These are phyloP conservation scores for Drosophila arawakana DNA, from an alignment of 1,140 invertebrate genomes.

Conservation along the genomic window DNA sequence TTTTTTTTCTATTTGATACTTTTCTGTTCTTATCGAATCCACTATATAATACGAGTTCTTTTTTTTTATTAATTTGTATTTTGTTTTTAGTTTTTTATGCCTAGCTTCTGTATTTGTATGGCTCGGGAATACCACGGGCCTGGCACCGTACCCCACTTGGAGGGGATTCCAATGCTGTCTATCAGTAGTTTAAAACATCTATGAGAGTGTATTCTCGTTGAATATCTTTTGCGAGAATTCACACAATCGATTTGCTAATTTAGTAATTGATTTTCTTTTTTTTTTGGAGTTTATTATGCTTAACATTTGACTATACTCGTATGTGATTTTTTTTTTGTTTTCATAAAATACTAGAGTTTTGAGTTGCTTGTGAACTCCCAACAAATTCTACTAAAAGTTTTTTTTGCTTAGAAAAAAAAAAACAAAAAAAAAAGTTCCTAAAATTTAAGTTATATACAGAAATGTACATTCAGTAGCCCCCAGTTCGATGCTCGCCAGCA, in stretches of 20 bases:
- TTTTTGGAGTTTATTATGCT: slow-evolving; percentile 13
- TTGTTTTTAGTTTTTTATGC: slow-evolving; percentile 41
- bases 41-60: slow-evolving; percentile 10
- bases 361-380: slow-evolving; percentile 34
- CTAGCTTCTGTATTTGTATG: slow-evolving; percentile 57
- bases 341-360: slow-evolving; percentile 27
- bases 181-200: slow-evolving; percentile 32
- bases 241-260: slow-evolving; percentile 40
- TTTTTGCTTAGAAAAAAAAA: slow-evolving; percentile 12
- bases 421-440: slow-evolving; percentile 31
- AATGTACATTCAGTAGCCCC: slow-evolving; percentile 56
- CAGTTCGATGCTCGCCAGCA: slow-evolving; percentile 2
- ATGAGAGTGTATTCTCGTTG: slow-evolving; percentile 9
- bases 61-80: slow-evolving; percentile 2
- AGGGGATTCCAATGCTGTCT: slow-evolving; percentile 4
- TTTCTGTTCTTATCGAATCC: slow-evolving; percentile 3
- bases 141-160: slow-evolving; percentile 2
- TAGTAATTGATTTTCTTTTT: slow-evolving; percentile 6
- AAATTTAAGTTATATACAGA: slow-evolving; percentile 36
- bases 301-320: slow-evolving; percentile 42
- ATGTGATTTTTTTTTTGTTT: background rate
- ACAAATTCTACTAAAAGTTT: slow-evolving; percentile 73
- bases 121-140: slow-evolving; percentile 68
- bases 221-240: background rate
- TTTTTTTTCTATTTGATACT: slow-evolving; percentile 21